These are phyloP conservation scores for Echinometra lucunter DNA, from an alignment of 53 echinoderm and acorn worm genomes.

Conservation along the genomic window DNA sequence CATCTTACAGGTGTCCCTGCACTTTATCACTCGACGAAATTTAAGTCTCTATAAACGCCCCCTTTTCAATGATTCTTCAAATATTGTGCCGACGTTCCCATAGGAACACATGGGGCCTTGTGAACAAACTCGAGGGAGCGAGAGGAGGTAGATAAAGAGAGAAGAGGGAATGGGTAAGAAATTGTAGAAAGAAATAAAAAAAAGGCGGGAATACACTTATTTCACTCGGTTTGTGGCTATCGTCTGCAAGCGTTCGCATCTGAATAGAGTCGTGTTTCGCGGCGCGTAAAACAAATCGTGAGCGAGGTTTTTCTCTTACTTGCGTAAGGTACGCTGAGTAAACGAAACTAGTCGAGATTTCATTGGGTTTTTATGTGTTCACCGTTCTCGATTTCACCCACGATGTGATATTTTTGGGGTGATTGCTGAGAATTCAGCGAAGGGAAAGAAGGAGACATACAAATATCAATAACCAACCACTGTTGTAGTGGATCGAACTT, in stretches of 20 bases:
- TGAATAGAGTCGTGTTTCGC: constrained; percentile 16
- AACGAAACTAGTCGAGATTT: constrained; percentile 51
- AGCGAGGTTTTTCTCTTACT: constrained; percentile 37
- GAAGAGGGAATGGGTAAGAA: background rate
- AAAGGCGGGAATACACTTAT: background rate
- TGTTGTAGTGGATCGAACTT: constrained; percentile 19
- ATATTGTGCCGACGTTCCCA: constrained; percentile 65
- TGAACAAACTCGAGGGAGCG: constrained; percentile 31
- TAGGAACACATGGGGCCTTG: constrained; percentile 56
- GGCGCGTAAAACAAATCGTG: constrained; percentile 31
- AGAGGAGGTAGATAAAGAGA: background rate
- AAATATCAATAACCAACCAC: constrained; percentile 26
- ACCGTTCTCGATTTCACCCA: constrained; percentile 23
- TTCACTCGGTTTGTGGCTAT: constrained; percentile 5
- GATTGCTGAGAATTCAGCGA: background rate
- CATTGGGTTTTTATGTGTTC: constrained; percentile 35
- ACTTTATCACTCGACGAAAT: constrained; percentile 56
- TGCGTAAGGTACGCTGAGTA: constrained; percentile 56
- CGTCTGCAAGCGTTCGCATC: background rate
- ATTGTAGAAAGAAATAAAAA: background rate
- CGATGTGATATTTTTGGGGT: background rate
- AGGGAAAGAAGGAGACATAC: background rate
- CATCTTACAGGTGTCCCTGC: constrained; percentile 56
- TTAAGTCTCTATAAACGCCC: constrained; percentile 65
- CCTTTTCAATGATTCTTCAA: constrained; percentile 63